Evolutionary conservation across 2,888 invertebrate species (phyloP).

Genomic region (Aphodius sticticus): DNA sequence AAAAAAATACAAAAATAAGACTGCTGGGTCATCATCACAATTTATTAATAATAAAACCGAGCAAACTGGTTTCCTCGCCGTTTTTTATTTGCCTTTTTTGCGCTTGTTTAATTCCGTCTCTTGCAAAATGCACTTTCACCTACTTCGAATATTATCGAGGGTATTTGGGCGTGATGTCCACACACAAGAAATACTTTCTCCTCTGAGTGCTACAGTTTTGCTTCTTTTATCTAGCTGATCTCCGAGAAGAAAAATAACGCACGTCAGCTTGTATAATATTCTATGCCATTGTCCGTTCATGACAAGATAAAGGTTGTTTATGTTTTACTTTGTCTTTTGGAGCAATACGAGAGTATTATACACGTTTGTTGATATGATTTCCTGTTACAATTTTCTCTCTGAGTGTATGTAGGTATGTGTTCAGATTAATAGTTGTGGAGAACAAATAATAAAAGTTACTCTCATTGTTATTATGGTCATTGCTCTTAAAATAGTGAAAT

Average conservation of each 20-base stretch:
- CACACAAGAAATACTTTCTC: not conserved
- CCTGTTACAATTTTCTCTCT: not conserved
- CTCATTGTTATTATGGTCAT: no score
- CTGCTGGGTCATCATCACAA: not conserved
- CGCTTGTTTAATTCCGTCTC: not conserved
- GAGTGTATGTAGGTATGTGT: no score
- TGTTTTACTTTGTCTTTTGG: not conserved
- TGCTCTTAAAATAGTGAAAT: no score
- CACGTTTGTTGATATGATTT: not conserved
- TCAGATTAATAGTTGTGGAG: no score
- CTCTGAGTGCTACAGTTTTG: not conserved
- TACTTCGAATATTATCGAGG: not conserved
- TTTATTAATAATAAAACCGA: not conserved
- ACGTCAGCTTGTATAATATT: not conserved
- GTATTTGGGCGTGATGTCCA: conserved; percentile 4
- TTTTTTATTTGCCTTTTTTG: not conserved
- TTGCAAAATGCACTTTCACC: conserved; percentile 4
- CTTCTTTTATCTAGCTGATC: not conserved
- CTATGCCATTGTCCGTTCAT: not conserved
- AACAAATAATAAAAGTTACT: no score
- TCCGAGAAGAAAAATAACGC: not conserved
- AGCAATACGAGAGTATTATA: not conserved
- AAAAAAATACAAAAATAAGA: not conserved
- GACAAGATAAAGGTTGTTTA: not conserved
- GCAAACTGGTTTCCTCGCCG: not conserved